Base-by-base conservation (phyloP, 2,113 vertebrate genomes). In the Archilochus colubris region DNA sequence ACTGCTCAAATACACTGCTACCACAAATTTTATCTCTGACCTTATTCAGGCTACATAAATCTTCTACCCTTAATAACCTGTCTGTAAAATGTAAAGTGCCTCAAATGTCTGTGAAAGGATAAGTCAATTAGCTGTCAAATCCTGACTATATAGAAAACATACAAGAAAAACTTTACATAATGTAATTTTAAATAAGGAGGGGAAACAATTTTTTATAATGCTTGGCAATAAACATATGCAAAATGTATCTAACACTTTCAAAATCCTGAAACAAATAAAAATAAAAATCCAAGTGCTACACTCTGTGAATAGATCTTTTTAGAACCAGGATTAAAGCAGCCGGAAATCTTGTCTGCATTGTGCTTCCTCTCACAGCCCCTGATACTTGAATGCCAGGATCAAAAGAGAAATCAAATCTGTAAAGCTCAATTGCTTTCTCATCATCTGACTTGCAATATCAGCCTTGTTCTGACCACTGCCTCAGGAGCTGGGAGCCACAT, bases 361-460 rank as follows among this genome's bases (percentile, higher is more conserved):
- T 24, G n/a, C 57, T 94, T 94, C 79, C 54, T 85, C 77, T 84
- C 50, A 23, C 61, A 96, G 82, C 91, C 73, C 66, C 63, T 64
- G 69, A 91, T 63, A 36, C 30, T 91, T 96, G 53, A 96, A 75
- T 76, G 80, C 90, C 19, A 84, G 67, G 86, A 96, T 93, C 96
- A 97, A 97, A 97, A 93, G 55, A 84, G 93, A 96, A 97, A 96
- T 67, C 5, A 12, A 92, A 97, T 91, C 88, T 86, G 74, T 74
- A 75, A 89, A 91, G 76, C 67, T 96, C 93, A 94, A 93, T 30
- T 95, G 94, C 89, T 97, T 97, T 96, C 97, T 92, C 96, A 96
- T 97, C 95, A 78, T 89, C 96, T 97, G 92, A 97, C 95, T 97
- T 96, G 98, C 97, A 97, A 89, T 82, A 97, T 97, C 97, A 98